Evolutionary conservation across 1,140 invertebrate genomes (phyloP), one percentile per base, ranked within the genome.

Genomic region (Pissodes strobi): DNA sequence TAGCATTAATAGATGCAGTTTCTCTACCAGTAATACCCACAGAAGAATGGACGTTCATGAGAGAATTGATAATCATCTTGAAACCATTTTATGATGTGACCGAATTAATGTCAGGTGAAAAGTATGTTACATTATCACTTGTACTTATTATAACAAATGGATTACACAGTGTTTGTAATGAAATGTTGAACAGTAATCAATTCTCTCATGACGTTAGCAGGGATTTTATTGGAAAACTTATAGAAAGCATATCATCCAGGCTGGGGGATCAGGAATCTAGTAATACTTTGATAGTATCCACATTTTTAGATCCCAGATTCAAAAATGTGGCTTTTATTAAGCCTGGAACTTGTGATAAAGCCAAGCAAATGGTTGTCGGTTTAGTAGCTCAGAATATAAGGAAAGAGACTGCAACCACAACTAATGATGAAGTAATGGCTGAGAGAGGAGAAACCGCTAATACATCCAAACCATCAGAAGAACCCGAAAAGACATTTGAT

Each of bases 61-160:
- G 37, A 38, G 30, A 69, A 15, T 17, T 71, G 17, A 17, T 18
- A n/a, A 49, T 19, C 19, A 30, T 70, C n/a, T 64, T 76, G 57
- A 38, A 68, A 64, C 69, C 70, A 17, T 69, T 74, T 17, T 59
- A 74, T 64, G 39, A 61, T 34, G 56, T 64, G 0, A 74, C 69
- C 6, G 58, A 56, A 41, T 65, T 58, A 53, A 37, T 74, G 12
- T 55, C 43, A 39, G 69, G 65, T 25, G 59, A 74, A 67, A 48
- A 55, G 4, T 73, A 73, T 41, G 9, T 69, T 1, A 68, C 72
- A 41, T 64, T 56, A 4, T 73, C 70, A 34, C n/a, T 34, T 8
- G n/a, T 34, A 34, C n/a, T 6, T n/a, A 34, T 34, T 8, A 34
- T 34, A 6, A 8, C 30, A 34, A 34, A 34, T 34, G 30, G 30